A percentile compares a stretch with the other conserved stretches of the same genome.
Evolutionary conservation across 2,113 vertebrate species (phyloP).

Genomic region (Anhinga rufa): DNA sequence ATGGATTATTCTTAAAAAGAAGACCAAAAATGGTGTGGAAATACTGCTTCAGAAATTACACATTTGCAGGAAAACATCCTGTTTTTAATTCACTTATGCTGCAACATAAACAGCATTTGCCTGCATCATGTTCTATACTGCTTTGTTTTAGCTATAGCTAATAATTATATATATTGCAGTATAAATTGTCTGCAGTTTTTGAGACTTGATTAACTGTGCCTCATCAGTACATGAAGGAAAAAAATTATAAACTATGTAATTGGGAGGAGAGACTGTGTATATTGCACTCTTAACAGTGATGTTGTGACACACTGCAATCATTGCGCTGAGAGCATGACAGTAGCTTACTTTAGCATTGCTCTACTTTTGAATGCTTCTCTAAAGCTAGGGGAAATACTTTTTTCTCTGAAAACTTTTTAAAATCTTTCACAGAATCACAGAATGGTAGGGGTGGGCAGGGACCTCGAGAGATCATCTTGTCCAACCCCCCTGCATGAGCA

Average conservation of each 20-base stretch:
- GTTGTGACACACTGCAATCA: background rate
- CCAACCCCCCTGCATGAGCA: no score
- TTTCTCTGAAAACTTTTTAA: background rate
- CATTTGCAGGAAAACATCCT: background rate
- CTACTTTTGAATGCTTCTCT: background rate
- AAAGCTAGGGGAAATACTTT: constrained; percentile 8
- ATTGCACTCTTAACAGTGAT: background rate
- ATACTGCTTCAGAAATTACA: background rate
- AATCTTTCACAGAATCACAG: background rate
- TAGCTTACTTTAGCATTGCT: background rate
- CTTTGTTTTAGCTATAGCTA: constrained; percentile 8
- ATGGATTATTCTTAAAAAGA: constrained; percentile 1
- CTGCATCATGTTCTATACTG: background rate
- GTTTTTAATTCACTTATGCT: background rate
- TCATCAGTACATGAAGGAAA: background rate
- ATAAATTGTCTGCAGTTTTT: background rate
- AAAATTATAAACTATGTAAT: background rate
- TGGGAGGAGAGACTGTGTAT: background rate
- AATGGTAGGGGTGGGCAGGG: no score
- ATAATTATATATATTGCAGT: background rate
- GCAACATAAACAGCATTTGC: background rate
- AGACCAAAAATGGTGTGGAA: background rate
- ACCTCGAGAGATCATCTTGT: no score
- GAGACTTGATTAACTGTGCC: background rate
- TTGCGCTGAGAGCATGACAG: background rate